Conservation (phyloP, 2,113 vertebrate species). For the Ctenomys sociabilis region DNA sequence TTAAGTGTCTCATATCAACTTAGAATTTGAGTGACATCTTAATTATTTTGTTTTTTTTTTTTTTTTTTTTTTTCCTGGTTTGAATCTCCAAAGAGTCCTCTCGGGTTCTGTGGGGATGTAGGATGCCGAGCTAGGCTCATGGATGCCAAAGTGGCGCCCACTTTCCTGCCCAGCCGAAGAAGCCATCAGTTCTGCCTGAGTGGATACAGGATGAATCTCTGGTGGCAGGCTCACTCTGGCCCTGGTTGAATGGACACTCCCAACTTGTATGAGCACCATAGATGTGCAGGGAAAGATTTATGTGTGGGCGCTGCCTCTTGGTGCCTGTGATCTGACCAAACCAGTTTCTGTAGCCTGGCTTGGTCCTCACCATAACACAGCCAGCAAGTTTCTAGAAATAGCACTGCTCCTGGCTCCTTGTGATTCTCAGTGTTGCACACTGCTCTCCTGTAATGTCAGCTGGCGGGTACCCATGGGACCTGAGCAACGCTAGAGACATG, state of each 20-base stretch:
- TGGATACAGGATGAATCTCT: neutral
- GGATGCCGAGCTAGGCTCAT: neutral
- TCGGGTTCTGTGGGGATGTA: neutral
- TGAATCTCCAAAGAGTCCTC: constrained; percentile 80
- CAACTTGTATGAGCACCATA: accelerated
- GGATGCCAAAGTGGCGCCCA: neutral
- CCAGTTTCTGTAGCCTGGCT: neutral
- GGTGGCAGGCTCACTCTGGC: no score
- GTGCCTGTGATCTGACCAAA: neutral
- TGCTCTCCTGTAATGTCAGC: neutral
- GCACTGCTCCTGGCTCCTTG: neutral
- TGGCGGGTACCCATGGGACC: neutral
- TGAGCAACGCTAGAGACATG: neutral
- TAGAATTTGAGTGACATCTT: constrained; percentile 86
- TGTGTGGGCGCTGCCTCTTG: neutral
- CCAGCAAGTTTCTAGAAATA: neutral
- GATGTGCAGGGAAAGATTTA: neutral
- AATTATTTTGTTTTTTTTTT: constrained; percentile 83
- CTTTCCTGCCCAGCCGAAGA: neutral
- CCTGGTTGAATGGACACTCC: neutral
- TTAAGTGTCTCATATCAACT: constrained; percentile 85
- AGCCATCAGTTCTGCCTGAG: accelerated
- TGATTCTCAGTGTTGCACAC: neutral
- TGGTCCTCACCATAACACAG: neutral
- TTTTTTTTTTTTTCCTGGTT: constrained; percentile 57